Conservation (phyloP, 2,797 vertebrate genomes). For the Arrhamphus sclerolepis region DNA sequence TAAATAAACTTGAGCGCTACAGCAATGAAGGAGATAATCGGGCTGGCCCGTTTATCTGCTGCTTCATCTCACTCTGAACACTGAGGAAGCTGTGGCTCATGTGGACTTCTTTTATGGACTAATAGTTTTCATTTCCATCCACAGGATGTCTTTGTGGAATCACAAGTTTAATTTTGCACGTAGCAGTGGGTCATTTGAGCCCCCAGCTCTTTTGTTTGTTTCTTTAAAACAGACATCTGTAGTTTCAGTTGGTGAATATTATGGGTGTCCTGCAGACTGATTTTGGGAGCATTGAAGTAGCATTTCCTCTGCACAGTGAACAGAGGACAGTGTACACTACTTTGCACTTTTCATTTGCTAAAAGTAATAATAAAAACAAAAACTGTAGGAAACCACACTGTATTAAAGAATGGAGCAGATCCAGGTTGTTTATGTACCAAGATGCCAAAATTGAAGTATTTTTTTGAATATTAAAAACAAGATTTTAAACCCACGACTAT, state of each 20-base stretch:
- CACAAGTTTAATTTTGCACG: constrained; percentile 59
- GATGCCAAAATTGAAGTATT: constrained; percentile 78
- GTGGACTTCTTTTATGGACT: constrained; percentile 52
- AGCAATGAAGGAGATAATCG: constrained; percentile 32
- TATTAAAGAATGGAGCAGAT: constrained; percentile 56
- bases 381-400: constrained; percentile 71
- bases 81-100: constrained; percentile 44
- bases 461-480: constrained; percentile 78
- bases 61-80: constrained; percentile 49
- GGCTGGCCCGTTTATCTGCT: constrained; percentile 74
- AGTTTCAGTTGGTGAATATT: constrained; percentile 21
- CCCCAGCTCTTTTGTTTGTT: constrained; percentile 15
- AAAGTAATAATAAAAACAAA: constrained; percentile 10
- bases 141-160: constrained; percentile 42
- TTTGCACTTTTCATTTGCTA: constrained; percentile 78
- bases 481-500: constrained; percentile 47
- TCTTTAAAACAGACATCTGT: constrained; percentile 21
- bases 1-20: constrained; percentile 33
- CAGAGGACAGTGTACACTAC: constrained; percentile 59
- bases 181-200: constrained; percentile 38
- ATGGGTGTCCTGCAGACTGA: constrained; percentile 38
- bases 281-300: constrained; percentile 61
- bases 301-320: constrained; percentile 59
- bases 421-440: constrained; percentile 73
- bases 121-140: constrained; percentile 21